phyloP scores from a whole-genome alignment of 30 jellyfish, hydroid and myxozoan species.

The Chironex yamaguchii region DNA sequence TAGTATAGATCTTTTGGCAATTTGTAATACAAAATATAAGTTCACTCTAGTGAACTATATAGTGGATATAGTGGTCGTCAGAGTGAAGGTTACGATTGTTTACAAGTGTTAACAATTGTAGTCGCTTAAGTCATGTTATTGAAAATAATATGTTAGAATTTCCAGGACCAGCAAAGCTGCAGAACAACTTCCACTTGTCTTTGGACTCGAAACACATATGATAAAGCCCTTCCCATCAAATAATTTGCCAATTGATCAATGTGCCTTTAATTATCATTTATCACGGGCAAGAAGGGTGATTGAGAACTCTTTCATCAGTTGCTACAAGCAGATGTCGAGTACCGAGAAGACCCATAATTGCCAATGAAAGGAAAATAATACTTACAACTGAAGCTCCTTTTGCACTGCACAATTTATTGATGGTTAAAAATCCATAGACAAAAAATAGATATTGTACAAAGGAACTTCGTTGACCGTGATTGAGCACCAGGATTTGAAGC shows the following conservation, averaged over 20 bases:
- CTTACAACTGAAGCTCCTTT: conserved; percentile 27
- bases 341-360: conserved; percentile 51
- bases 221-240: conserved; percentile 67
- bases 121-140: too few relatives aligned
- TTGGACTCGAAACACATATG: conserved; percentile 59
- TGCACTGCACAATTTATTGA: conserved; percentile 39
- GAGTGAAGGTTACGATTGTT: too few relatives aligned
- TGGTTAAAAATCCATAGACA: conserved; percentile 5
- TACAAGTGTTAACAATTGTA: conserved; percentile 31
- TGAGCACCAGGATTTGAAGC: conserved; percentile 47
- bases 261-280: too few relatives aligned
- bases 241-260: conserved; percentile 24
- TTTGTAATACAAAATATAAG: conserved; percentile 38
- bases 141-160: too few relatives aligned
- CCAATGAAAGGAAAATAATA: conserved; percentile 33
- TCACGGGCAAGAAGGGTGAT: conserved; percentile 20
- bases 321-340: conserved; percentile 61
- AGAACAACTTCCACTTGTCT: conserved; percentile 23
- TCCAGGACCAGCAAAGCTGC: conserved; percentile 36
- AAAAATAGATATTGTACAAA: conserved; percentile 32
- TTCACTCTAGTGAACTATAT: conserved; percentile 34
- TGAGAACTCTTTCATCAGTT: conserved; percentile 48
- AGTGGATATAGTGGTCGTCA: conserved; percentile 59
- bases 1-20: conserved; percentile 43
- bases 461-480: conserved; percentile 18